Base-by-base conservation (phyloP, 2,888 invertebrate species). In the Megamerina dolium region DNA sequence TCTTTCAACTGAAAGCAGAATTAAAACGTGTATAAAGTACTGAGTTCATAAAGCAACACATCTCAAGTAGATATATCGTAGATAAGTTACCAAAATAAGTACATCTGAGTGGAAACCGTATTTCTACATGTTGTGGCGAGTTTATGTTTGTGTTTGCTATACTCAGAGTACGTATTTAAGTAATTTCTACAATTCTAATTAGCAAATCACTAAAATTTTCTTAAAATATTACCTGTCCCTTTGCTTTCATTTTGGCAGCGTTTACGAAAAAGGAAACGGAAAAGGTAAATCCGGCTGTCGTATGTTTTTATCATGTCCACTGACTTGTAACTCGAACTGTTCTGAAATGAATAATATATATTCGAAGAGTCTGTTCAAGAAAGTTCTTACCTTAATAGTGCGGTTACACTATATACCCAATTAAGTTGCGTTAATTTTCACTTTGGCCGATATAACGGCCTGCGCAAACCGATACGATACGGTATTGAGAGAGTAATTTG, bases 1-100 rank as follows among this genome's bases (percentile, higher is more conserved):
- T 99, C 95, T 74, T 87, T 93, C 77, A 99, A 81, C 96, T 96
- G 74, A 37, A 68, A 64, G 29, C 41, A 35, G 30, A 4, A 41
- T 19, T 26, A 35, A 40, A 37, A 45, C 45, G 48, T 35, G 43
- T 45, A 50, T 49, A 56, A 60, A 64, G 60, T 66, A 66, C 9
- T 37, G 20, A 47, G 13, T 19, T 9, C 10, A 39, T n/a, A 39
- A 26, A 37, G 29, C 23, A 21, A 26, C 33, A 41, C 23, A 39
- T n/a, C n/a, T n/a, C n/a, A n/a, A n/a, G n/a, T n/a, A n/a, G 21
- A 44, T 41, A 38, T n/a, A n/a, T n/a, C n/a, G n/a, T n/a, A n/a
- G n/a, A n/a, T n/a, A n/a, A n/a, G n/a, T n/a, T n/a, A n/a, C n/a
- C n/a, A n/a, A n/a, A n/a, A n/a, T n/a, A n/a, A n/a, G n/a, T n/a